phyloP scores from a whole-genome alignment of 2,113 vertebrate species.

The Hippocampus comes region DNA sequence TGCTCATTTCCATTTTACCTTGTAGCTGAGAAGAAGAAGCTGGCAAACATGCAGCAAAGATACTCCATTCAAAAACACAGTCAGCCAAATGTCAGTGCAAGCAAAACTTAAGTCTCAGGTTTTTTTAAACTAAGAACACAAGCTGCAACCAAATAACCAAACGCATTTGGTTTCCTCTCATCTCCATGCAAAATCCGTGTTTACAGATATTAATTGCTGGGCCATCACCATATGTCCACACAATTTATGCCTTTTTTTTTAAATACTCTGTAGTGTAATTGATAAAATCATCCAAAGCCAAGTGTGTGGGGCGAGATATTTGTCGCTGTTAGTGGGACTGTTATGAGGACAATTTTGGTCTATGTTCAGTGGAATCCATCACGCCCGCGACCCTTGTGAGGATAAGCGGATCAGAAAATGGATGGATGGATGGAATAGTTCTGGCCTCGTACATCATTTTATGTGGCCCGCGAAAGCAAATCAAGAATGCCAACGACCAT shows the following conservation, averaged over 20 bases:
- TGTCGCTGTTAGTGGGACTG: not conserved
- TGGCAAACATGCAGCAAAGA: conserved; percentile 45
- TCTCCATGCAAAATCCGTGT: conserved; percentile 66
- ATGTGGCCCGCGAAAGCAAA: too few species aligned
- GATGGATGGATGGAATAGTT: too few species aligned
- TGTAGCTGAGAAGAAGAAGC: conserved; percentile 44
- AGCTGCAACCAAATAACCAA: conserved; percentile 54
- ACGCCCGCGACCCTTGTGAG: too few species aligned
- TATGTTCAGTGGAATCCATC: conserved; percentile 13
- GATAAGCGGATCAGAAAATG: too few species aligned
- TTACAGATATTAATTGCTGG: conserved; percentile 71
- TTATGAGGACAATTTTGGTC: not conserved
- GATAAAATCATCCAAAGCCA: conserved; percentile 52
- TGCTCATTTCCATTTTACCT: conserved; percentile 68
- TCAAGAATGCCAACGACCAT: too few species aligned
- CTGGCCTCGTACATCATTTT: too few species aligned
- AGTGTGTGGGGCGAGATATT: conserved; percentile 9
- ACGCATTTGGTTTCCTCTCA: conserved; percentile 42
- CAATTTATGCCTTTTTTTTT: conserved; percentile 55
- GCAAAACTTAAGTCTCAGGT: conserved; percentile 41
- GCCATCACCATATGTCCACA: conserved; percentile 65
- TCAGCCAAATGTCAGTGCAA: conserved; percentile 57
- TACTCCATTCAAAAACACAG: conserved; percentile 46
- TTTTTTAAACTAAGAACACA: conserved; percentile 63
- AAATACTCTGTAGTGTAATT: conserved; percentile 63